These are phyloP conservation scores for Pachyseris speciosa DNA, from an alignment of 64 coral and sea anemone genomes.

Conservation along the genomic window DNA sequence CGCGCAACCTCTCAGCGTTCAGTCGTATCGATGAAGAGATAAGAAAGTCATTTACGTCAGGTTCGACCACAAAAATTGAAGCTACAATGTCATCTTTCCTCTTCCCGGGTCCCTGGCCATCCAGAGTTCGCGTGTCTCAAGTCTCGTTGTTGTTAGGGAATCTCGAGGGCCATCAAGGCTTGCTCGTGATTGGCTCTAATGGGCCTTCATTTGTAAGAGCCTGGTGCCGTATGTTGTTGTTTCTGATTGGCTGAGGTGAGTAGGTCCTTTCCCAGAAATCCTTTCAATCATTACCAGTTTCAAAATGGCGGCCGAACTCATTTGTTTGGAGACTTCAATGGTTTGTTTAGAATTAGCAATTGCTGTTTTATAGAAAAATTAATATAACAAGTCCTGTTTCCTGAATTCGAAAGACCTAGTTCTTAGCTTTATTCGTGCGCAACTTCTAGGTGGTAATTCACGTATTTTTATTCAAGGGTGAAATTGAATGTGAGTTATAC, in stretches of 20 bases:
- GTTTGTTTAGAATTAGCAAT: slow-evolving; percentile 25
- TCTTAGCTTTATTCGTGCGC: neutral
- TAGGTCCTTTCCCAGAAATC: slow-evolving; percentile 51
- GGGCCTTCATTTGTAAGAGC: neutral
- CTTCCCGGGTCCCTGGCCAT: neutral
- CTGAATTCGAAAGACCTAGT: neutral
- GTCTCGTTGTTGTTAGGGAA: slow-evolving; percentile 49
- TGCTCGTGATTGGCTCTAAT: neutral
- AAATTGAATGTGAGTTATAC: slow-evolving; percentile 88
- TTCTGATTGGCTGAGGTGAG: slow-evolving; percentile 2
- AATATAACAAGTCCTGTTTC: neutral
- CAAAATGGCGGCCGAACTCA: slow-evolving; percentile 76
- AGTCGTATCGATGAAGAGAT: neutral
- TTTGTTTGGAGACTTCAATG: slow-evolving; percentile 88
- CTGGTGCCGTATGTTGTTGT: neutral
- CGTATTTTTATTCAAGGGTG: slow-evolving; percentile 65
- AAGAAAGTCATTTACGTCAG: neutral
- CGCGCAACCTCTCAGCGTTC: neutral
- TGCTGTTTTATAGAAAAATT: neutral
- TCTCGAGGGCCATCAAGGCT: neutral
- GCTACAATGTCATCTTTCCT: neutral
- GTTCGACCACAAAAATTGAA: neutral
- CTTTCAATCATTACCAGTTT: neutral
- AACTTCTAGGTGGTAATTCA: neutral
- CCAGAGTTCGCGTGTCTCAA: neutral